Base-by-base conservation (phyloP, 2,113 vertebrate genomes). In the Dipodomys spectabilis region DNA sequence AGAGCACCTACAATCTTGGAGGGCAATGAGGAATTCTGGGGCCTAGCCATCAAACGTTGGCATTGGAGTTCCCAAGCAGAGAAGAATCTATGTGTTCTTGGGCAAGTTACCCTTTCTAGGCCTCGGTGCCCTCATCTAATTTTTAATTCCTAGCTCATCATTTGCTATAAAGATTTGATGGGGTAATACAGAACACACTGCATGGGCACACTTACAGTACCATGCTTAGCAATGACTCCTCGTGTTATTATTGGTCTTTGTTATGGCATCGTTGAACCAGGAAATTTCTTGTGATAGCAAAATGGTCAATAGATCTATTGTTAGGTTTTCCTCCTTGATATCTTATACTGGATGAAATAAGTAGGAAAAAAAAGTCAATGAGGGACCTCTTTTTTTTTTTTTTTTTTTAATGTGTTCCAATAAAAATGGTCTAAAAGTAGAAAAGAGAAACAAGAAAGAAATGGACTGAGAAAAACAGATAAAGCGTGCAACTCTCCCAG, bases 341-440 rank as follows among this genome's bases (percentile, higher is more conserved):
- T 73, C 69, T 86, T 82, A 93, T 83, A 74, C 83, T 83, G 91
- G 81, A 87, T 68, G 74, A 72, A 89, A 49, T 64, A 95, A 90
- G 44, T 28, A 60, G 73, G 13, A 72, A 53, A 62, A 94, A 88
- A 39, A 80, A 94, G 79, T 81, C 95, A 96, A 95, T 82, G 90
- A 85, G 69, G 28, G 23, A n/a, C 9, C 80, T n/a, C n/a, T n/a
- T n/a, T n/a, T n/a, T 91, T 93, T 95, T 35, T 39, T 39, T 6
- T 39, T 39, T 39, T 39, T 39, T 39, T 39, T 6, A 39, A 39
- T 39, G 39, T 39, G 39, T 96, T 89, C 87, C 84, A 89, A 91
- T 81, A 94, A 79, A 92, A 95, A 95, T 73, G 9, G 27, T 78
- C 45, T 79, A 87, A 87, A 92, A 86, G 30, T 82, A 93, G 45